Percentiles rank a stretch among this genome's conserved stretches.
phyloP scores from a whole-genome alignment of 2,888 invertebrate genomes.

The Alsophila aescularia region DNA sequence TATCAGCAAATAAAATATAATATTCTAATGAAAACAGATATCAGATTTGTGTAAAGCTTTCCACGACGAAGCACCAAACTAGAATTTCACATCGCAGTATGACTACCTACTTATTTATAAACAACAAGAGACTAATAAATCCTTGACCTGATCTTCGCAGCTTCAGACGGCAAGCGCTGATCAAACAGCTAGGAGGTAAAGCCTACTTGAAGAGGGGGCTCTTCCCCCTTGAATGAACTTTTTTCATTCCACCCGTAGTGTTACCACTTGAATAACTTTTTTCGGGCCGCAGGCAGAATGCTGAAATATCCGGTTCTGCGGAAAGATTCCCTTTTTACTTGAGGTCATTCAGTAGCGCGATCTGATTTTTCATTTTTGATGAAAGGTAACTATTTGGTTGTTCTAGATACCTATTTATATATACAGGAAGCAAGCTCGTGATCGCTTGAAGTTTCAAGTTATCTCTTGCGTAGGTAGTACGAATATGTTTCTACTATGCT shows the following conservation, averaged over 20 bases:
- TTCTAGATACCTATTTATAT: too few species aligned
- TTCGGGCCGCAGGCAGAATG: slow-evolving; percentile 36
- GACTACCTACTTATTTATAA: background rate
- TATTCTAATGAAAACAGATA: too few species aligned
- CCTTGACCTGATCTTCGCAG: slow-evolving; percentile 27
- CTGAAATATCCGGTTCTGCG: slow-evolving; percentile 36
- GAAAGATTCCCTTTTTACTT: slow-evolving; percentile 31
- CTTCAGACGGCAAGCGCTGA: slow-evolving; percentile 26
- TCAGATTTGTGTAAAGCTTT: too few species aligned
- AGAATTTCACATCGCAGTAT: background rate
- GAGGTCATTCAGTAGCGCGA: slow-evolving; percentile 22
- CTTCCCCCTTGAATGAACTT: slow-evolving; percentile 51
- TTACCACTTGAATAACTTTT: slow-evolving; percentile 49
- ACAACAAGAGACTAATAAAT: slow-evolving; percentile 13
- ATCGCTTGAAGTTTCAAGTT: too few species aligned
- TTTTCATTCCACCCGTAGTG: slow-evolving; percentile 53
- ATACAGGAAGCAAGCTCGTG: too few species aligned
- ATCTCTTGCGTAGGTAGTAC: too few species aligned
- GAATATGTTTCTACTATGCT: too few species aligned
- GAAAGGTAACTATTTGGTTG: background rate
- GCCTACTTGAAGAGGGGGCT: slow-evolving; percentile 28
- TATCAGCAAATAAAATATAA: too few species aligned
- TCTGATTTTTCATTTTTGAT: slow-evolving; percentile 15
- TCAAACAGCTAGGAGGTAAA: slow-evolving; percentile 27
- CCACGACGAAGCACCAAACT: too few species aligned